Conservation (phyloP, 2,888 invertebrate species). For the Phasia obesa region DNA sequence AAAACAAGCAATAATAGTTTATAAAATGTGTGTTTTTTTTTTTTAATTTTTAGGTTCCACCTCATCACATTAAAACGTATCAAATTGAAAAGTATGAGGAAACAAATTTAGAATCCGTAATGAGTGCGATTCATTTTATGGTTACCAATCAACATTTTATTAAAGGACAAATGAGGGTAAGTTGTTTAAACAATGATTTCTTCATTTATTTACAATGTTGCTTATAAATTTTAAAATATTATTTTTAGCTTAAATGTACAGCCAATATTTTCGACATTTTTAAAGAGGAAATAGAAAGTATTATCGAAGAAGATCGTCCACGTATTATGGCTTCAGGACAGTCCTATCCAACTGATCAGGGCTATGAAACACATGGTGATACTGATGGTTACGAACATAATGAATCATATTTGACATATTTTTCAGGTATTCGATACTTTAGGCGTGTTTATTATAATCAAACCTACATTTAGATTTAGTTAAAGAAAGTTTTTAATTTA, state of each 20-base stretch:
- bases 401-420: conserved; percentile 81
- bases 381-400: conserved; percentile 80
- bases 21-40: neutral
- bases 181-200: neutral
- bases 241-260: conserved; percentile 80
- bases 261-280: conserved; percentile 82
- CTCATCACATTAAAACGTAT: conserved; percentile 81
- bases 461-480: neutral
- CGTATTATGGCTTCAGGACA: conserved; percentile 82
- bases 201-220: neutral
- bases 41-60: conserved; percentile 77
- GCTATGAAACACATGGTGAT: conserved; percentile 79
- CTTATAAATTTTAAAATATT: neutral
- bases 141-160: conserved; percentile 81
- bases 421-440: conserved; percentile 79
- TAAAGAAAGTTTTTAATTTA: neutral
- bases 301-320: conserved; percentile 82
- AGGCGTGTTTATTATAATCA: neutral
- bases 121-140: conserved; percentile 81
- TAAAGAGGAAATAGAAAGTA: conserved; percentile 81
- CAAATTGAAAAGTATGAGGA: conserved; percentile 80
- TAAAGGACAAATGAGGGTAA: conserved; percentile 81
- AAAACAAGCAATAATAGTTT: conserved; percentile 28
- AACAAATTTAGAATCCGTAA: conserved; percentile 80
- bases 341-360: conserved; percentile 80